Evolutionary conservation across 2,113 vertebrate species (phyloP), one percentile per base, ranked within the genome.

Genomic region (Australoheros scitulus): DNA sequence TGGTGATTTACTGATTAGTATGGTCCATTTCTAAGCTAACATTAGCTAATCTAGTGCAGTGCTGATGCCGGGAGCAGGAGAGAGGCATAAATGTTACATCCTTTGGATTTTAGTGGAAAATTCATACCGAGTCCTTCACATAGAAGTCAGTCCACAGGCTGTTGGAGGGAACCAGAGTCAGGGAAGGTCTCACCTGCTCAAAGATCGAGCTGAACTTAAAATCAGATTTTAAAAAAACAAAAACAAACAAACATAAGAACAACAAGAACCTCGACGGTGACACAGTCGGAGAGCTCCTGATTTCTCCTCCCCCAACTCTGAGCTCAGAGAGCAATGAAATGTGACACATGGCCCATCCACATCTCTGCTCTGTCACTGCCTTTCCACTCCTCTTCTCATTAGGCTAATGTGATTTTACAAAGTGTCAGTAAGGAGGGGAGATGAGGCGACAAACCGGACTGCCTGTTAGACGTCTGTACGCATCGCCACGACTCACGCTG

Each of bases 331-430:
- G 70, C 64, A 47, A 91, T 91, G 84, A 94, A 96, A 94, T 94
- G 83, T 97, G 97, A 98, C 97, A 96, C 94, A 89, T 80, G 88
- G 83, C 95, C 96, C 95, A 93, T 97, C 96, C 93, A 93, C 85
- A 94, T 94, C 94, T 80, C 89, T 95, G 96, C 96, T 96, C 94
- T 95, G 96, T 94, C 94, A 96, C 94, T 95, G 95, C 95, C 91
- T 95, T 95, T 96, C 95, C 95, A 96, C 95, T 97, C 96, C 92
- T 94, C 94, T 97, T 94, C 97, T 97, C 96, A 96, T 98, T 97
- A 97, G 94, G 92, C 94, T 96, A 97, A 97, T 92, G 94, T 84
- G 87, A 95, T 96, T 96, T 93, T 91, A 85, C 93, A 93, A 96
- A 96, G 92, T 87, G 79, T 92, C 94, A 95, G 24, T 60, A 92